phyloP scores from a whole-genome alignment of 2,888 invertebrate genomes.

The Dastarcus helophoroides region DNA sequence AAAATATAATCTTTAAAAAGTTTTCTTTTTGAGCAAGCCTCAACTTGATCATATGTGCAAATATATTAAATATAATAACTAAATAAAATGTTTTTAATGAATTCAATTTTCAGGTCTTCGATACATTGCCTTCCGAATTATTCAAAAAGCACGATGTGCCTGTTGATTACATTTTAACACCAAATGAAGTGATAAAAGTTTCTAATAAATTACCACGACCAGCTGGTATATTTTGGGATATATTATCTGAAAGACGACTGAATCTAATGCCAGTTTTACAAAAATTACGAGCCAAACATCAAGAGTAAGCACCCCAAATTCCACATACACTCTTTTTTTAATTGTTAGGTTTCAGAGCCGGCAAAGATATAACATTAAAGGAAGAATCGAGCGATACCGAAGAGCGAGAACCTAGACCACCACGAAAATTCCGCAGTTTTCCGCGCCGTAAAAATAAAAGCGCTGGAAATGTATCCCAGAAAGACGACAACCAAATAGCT shows the following conservation, averaged over 20 bases:
- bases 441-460: constrained; percentile 17
- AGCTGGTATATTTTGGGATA: constrained; percentile 65
- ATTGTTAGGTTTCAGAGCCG: constrained; percentile 41
- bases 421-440: constrained; percentile 38
- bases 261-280: constrained; percentile 63
- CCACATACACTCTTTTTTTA: constrained; percentile 1
- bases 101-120: constrained; percentile 46
- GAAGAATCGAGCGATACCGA: constrained; percentile 61
- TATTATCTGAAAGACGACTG: constrained; percentile 60
- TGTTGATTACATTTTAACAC: constrained; percentile 77
- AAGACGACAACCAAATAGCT: neutral
- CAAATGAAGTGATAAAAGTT: constrained; percentile 61
- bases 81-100: constrained; percentile 2
- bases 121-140: constrained; percentile 59
- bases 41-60: too few species aligned
- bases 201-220: constrained; percentile 51
- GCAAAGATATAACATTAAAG: constrained; percentile 51
- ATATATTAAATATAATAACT: too few species aligned
- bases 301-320: constrained; percentile 43
- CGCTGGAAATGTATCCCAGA: constrained; percentile 3
- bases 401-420: constrained; percentile 38
- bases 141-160: constrained; percentile 74
- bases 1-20: too few species aligned
- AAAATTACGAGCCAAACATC: constrained; percentile 53
- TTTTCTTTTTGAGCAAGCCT: too few species aligned